A percentile compares a stretch with the other conserved stretches of the same genome.
Conservation (phyloP, 1,140 invertebrate species). For the honey bee (Apis mellifera) region DNA sequence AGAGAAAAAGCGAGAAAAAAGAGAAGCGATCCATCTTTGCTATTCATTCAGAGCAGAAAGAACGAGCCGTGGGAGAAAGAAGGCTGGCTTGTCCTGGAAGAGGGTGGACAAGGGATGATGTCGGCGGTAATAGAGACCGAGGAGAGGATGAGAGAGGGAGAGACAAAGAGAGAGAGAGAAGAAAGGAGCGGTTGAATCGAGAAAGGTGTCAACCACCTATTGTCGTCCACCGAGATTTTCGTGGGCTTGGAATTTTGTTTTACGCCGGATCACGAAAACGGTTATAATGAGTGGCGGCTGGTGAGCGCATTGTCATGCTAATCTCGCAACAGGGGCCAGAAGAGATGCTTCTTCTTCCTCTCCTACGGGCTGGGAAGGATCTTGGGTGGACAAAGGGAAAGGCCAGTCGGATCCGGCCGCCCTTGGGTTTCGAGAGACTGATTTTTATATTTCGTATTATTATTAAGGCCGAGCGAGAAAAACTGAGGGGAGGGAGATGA, state of each 20-base stretch:
- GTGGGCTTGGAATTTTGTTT: conserved; percentile 72
- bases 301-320: conserved; percentile 79
- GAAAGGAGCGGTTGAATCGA: conserved; percentile 50
- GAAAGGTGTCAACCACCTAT: conserved; percentile 71
- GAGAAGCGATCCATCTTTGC: conserved; percentile 77
- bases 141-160: conserved; percentile 1
- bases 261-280: conserved; percentile 59
- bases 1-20: conserved; percentile 52
- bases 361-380: conserved; percentile 68
- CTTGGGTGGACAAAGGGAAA: conserved; percentile 61
- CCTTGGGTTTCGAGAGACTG: conserved; percentile 32
- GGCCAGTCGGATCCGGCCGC: conserved; percentile 55
- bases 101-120: conserved; percentile 51
- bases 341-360: conserved; percentile 48
- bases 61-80: conserved; percentile 67
- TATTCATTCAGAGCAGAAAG: conserved; percentile 72
- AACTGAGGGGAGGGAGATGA: conserved; percentile 2
- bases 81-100: conserved; percentile 46
- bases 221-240: conserved; percentile 71
- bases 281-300: conserved; percentile 78
- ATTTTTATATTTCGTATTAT: conserved; percentile 52
- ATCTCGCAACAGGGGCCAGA: conserved; percentile 69
- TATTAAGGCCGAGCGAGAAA: not conserved
- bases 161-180: conserved; percentile 9
- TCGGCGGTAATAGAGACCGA: conserved; percentile 44